Evolutionary conservation across 2,888 invertebrate species (phyloP), one percentile per base, ranked within the genome.

Genomic region (Bimastos eiseni): DNA sequence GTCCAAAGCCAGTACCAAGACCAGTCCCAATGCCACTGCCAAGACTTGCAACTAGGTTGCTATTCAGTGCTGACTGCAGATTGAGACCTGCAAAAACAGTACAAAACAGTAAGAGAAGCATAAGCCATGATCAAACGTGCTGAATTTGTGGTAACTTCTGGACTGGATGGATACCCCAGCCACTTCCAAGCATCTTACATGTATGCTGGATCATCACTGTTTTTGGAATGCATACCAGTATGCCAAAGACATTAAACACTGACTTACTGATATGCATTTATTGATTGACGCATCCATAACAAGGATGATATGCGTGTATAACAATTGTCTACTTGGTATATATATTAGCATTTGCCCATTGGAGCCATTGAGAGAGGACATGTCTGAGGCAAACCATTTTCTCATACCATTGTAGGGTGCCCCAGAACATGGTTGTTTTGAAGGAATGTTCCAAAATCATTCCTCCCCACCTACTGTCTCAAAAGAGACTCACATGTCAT

Each of bases 1-100:
- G 70, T 30, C 90, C 90, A 84, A 90, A 90, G 83, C 90, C 90
- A 37, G 90, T 90, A n/a, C 90, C 90, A 37, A 90, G 84, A 34
- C 91, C 91, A 41, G 91, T 91, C 88, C 90, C 84, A 44, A 86
- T 90, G 19, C 90, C 83, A 21, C 30, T 70, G 17, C 90, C 91
- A 37, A 90, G 88, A 6, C 83, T 41, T 41, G 41, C 84, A 13
- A 33, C 49, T 30, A 41, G 89, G 5, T 55, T 89, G 44, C 36
- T 89, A 19, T 33, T 83, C 49, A 55, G 44, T 55, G 90, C 41
- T 17, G 89, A 41, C 91, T 91, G 91, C 91, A 84, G 70, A 36
- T 90, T 90, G 90, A 90, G 90, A 34, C 86, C 86, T 86, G 86
- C 19, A 86, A 36, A 33, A 55, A 55, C 55, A 55, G 24, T 30